Conservation (phyloP, 2,113 vertebrate species). For the Picathartes gymnocephalus region DNA sequence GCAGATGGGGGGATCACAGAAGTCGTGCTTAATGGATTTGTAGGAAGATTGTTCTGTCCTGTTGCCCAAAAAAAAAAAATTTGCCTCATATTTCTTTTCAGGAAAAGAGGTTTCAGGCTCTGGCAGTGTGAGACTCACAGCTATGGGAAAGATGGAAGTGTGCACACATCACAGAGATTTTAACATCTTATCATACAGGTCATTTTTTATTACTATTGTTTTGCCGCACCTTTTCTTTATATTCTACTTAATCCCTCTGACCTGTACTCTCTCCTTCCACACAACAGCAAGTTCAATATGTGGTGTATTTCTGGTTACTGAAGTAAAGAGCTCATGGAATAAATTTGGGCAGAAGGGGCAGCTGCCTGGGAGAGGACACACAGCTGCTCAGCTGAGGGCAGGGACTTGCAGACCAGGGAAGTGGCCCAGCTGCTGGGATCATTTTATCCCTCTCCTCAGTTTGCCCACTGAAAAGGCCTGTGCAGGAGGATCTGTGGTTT, state of each 20-base stretch:
- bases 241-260: neutral
- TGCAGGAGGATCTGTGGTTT: neutral
- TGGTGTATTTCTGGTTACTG: neutral
- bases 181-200: neutral
- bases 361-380: neutral
- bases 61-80: neutral
- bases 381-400: neutral
- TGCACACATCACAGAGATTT: neutral
- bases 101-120: neutral
- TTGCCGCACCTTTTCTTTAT: neutral
- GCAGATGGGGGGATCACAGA: slow-evolving; percentile 14
- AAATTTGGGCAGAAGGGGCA: neutral
- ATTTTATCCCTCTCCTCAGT: neutral
- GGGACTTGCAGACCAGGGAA: neutral
- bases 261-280: neutral
- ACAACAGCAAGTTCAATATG: neutral
- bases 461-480: neutral
- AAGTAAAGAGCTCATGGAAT: neutral
- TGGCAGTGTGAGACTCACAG: neutral
- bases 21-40: neutral
- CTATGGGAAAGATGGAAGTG: neutral
- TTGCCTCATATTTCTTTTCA: neutral
- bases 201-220: neutral
- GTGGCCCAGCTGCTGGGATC: neutral
- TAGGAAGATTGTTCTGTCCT: neutral